Percentiles rank a stretch among this genome's conserved stretches.
Evolutionary conservation across 2,888 invertebrate species (phyloP).

Genomic region (Piscicola geometra): DNA sequence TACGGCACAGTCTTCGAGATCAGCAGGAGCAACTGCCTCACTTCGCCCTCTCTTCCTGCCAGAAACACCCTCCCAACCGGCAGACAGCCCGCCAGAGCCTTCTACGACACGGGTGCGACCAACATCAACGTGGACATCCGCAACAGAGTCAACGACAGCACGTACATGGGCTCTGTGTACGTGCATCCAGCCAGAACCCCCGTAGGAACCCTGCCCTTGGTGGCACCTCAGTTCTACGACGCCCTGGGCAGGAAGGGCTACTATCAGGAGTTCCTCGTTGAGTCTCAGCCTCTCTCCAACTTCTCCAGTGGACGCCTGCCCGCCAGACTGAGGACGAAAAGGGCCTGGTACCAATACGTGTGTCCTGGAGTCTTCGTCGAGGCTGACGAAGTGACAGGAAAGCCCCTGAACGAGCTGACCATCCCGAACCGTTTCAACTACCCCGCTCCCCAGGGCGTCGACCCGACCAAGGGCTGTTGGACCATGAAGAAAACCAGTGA

Average conservation of each 20-base stretch:
- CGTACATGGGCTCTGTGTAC: not conserved
- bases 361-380: conserved; percentile 31
- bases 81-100: not conserved
- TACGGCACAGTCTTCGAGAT: conserved; percentile 18
- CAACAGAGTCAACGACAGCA: not conserved
- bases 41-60: not conserved
- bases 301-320: not conserved
- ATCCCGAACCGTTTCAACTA: conserved; percentile 15
- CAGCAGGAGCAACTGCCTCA: not conserved
- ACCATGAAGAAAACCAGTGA: conserved; percentile 1
- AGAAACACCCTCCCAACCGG: not conserved
- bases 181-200: not conserved
- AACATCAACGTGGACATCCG: not conserved
- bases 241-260: conserved; percentile 2
- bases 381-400: conserved; percentile 14
- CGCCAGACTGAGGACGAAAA: not conserved
- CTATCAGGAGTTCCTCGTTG: not conserved
- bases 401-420: conserved; percentile 7
- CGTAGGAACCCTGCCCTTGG: not conserved
- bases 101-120: too few species aligned
- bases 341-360: conserved; percentile 22
- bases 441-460: not conserved
- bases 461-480: conserved; percentile 18
- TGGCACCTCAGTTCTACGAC: not conserved
- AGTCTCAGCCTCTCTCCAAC: not conserved